phyloP scores from a whole-genome alignment of 2,797 vertebrate genomes.

The Lepilemur septentrionalis region DNA sequence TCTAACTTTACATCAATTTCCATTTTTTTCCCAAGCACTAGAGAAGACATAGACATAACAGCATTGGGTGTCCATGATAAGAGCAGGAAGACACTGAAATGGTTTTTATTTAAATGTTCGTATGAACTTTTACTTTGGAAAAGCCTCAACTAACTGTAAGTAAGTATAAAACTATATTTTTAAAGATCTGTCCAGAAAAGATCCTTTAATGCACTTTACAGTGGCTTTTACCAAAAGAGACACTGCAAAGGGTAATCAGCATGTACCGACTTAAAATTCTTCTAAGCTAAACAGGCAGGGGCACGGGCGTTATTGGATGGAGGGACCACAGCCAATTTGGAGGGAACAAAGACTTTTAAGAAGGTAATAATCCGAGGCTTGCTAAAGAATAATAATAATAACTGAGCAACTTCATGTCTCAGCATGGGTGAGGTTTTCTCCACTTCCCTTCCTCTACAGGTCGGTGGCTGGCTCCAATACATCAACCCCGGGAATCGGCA shows the following conservation, averaged over 20 bases:
- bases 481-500: fast-evolving
- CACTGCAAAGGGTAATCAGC: no score
- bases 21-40: not conserved
- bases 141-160: not conserved
- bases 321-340: not conserved
- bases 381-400: not conserved
- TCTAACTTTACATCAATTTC: slow-evolving; percentile 28
- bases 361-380: not conserved
- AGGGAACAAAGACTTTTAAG: not conserved
- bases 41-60: not conserved
- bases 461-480: not conserved
- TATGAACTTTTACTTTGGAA: slow-evolving; percentile 15
- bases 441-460: not conserved
- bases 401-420: not conserved
- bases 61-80: not conserved
- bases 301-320: not conserved
- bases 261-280: not conserved
- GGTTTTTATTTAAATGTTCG: not conserved
- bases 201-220: not conserved
- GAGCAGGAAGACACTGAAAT: not conserved
- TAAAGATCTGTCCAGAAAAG: not conserved
- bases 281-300: not conserved
- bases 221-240: not conserved
- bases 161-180: not conserved
- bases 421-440: no score